Percentiles rank a stretch among this genome's conserved stretches.
phyloP scores from a whole-genome alignment of 1,140 invertebrate genomes.

The Sitobion miscanthi region DNA sequence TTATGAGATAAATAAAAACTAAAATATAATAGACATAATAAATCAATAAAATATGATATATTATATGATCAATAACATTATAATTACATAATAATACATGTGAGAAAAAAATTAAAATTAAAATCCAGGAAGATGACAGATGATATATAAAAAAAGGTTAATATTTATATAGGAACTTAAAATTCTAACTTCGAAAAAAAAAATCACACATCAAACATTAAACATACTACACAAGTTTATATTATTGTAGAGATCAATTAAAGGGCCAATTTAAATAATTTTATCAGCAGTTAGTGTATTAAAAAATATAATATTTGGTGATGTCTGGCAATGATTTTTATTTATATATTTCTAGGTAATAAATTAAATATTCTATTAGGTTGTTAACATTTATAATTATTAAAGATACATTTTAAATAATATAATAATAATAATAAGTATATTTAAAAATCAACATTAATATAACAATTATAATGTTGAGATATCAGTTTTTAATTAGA shows the following conservation, averaged over 20 bases:
- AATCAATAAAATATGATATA: neutral
- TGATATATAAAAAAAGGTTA: conserved; percentile 20
- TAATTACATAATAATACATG: neutral
- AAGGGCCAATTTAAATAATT: neutral
- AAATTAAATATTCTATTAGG: conserved; percentile 19
- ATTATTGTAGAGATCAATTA: conserved; percentile 45
- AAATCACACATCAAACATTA: conserved; percentile 32
- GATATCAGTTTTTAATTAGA: neutral
- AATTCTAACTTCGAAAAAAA: conserved; percentile 43
- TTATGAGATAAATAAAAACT: neutral
- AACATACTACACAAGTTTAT: conserved; percentile 18
- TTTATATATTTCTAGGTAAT: conserved; percentile 8
- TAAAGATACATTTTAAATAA: neutral
- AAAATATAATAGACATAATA: neutral
- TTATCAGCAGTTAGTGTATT: neutral
- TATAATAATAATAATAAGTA: conserved; percentile 6
- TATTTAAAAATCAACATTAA: neutral
- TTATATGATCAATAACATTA: neutral
- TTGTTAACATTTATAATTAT: neutral
- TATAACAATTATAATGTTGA: neutral
- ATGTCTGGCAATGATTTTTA: conserved; percentile 11
- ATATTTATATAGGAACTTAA: conserved; percentile 54
- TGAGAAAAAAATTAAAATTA: neutral
- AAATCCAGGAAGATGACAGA: conserved; percentile 30
- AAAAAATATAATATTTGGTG: conserved; percentile 26